Evolutionary conservation across 2,113 vertebrate genomes (phyloP).

Genomic region (Erythrocercus mccallii): DNA sequence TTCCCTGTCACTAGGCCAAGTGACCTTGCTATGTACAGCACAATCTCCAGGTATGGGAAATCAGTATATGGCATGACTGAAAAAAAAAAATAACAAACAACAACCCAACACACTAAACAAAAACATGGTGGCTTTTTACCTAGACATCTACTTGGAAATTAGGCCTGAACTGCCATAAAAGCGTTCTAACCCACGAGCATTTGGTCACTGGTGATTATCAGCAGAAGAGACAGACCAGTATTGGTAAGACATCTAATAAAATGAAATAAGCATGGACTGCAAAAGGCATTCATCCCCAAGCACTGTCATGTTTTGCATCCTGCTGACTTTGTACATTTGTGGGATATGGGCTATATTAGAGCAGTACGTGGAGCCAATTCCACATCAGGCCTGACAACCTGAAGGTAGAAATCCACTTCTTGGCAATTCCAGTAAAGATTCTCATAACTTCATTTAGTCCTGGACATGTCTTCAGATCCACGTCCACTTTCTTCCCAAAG

Average conservation of each 20-base stretch:
- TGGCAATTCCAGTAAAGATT: not conserved
- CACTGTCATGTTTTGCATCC: not conserved
- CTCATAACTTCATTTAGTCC: not conserved
- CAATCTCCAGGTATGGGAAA: not conserved
- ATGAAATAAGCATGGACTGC: not conserved
- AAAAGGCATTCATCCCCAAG: not conserved
- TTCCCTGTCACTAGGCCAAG: not conserved
- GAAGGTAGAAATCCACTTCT: not conserved
- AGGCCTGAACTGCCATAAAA: not conserved
- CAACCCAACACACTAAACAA: not conserved
- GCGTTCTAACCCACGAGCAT: not conserved
- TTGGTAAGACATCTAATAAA: not conserved
- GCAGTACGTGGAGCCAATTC: not conserved
- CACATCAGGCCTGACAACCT: not conserved
- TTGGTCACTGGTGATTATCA: not conserved
- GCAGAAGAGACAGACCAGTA: not conserved
- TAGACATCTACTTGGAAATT: not conserved
- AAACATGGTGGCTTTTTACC: not conserved
- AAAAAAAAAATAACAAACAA: not conserved
- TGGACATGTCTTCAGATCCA: not conserved
- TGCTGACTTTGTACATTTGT: not conserved
- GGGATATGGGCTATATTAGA: not conserved
- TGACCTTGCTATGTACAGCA: not conserved
- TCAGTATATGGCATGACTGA: not conserved
- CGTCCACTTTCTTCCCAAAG: not conserved